Base-by-base conservation (phyloP, 2,888 invertebrate species). In the Mellilla xanthometata region DNA sequence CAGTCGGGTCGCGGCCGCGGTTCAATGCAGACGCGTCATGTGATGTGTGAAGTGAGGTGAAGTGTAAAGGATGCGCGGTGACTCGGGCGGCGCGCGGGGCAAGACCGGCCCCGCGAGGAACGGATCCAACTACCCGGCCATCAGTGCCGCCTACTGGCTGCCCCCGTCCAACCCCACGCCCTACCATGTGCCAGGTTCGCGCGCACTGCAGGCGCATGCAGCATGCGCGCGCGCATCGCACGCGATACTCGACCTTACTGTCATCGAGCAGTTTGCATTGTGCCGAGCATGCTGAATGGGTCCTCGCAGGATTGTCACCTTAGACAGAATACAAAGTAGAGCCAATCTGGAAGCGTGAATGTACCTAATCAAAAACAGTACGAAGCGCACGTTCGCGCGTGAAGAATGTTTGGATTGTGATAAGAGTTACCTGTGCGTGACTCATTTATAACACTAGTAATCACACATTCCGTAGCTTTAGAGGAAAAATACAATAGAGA, bases 101-200 rank as follows among this genome's bases (percentile, higher is more conserved):
- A 79, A 81, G 74, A 68, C 75, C 65, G 73, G 74, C 67, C 67
- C 68, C 60, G 72, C 70, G 62, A 66, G 72, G 58, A 72, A 71
- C 62, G 68, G 70, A 46, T 73, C 71, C 76, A 90, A 83, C 85
- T 95, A 95, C 90, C 95, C 95, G 77, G 92, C 95, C 67, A 95
- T 95, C 91, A 94, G 93, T 83, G 93, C 95, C 79, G 94, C 95
- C 76, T 95, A 95, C 88, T 95, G 95, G 95, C 93, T 95, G 72
- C 95, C 95, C 59, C 93, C 95, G 70, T 92, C 95, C 57, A 93
- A 93, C 84, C 93, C 94, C 65, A 93, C 93, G 76, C 95, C 95
- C 71, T 95, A 95, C 90, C 93, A 95, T 81, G 91, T 95, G 83
- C 95, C 95, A 95, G 95, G 95, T 95, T 93, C 75, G 82, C 49